A percentile compares a stretch with the other conserved stretches of the same genome.
Evolutionary conservation across 1,140 invertebrate species (phyloP).

Genomic region (Stenopsyche tienmushanensis): DNA sequence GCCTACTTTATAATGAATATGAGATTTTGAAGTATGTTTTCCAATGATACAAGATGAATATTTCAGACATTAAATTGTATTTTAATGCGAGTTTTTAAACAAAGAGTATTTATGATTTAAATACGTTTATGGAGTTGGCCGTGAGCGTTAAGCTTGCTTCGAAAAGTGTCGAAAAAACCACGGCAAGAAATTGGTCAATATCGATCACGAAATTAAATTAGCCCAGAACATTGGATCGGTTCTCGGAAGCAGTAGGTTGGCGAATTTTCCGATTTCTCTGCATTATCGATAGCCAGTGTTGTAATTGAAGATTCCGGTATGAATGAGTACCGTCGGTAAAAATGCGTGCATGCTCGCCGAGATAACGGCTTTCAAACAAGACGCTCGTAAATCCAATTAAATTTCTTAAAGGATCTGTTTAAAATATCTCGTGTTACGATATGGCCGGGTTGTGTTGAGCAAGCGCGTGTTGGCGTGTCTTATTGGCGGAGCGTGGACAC

Average conservation of each 20-base stretch:
- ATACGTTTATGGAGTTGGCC: too few relatives aligned
- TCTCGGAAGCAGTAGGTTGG: too few relatives aligned
- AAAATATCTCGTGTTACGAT: conserved; percentile 26
- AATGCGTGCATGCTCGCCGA: background rate
- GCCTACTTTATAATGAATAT: too few relatives aligned
- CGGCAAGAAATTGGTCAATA: too few relatives aligned
- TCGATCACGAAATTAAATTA: too few relatives aligned
- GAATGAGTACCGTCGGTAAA: background rate
- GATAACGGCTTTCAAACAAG: conserved; percentile 2
- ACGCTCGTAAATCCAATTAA: conserved; percentile 40
- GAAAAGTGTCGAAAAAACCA: background rate
- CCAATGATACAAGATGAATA: too few relatives aligned
- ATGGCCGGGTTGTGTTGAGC: background rate
- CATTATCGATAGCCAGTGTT: background rate
- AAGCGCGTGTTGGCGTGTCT: background rate
- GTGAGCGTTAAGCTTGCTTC: too few relatives aligned
- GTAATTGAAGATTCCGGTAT: background rate
- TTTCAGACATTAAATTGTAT: too few relatives aligned
- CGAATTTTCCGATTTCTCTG: conserved; percentile 10
- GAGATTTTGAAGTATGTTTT: too few relatives aligned
- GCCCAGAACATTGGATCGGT: too few relatives aligned
- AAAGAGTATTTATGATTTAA: too few relatives aligned
- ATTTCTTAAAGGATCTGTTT: conserved; percentile 33
- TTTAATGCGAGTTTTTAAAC: too few relatives aligned
- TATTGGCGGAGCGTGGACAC: background rate